Evolutionary conservation across 1,140 invertebrate genomes (phyloP), one percentile per base, ranked within the genome.

Genomic region (Dreissena rostriformis): DNA sequence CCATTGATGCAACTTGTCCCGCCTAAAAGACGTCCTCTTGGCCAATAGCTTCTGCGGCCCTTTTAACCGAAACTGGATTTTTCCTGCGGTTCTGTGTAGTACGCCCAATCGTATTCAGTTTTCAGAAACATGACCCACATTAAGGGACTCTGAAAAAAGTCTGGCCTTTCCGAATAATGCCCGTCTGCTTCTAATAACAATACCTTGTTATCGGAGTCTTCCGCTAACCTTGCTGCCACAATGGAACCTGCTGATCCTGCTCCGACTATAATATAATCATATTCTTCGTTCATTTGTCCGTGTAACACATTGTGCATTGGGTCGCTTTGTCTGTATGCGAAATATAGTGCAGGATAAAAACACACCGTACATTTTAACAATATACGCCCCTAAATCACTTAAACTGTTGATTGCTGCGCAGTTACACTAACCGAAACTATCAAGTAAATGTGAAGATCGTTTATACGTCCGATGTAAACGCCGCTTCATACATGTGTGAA

Each of bases 241-340:
- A 99, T 98, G 6, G 97, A 97, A 0, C 98, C 98, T 88, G 98
- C 97, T 0, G 98, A 99, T 14, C 98, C 98, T 0, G 96, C 97
- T 0, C 98, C 98, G n/a, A 99, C 90, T 80, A 93, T 88, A n/a
- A 93, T 76, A 71, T 93, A 92, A 81, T 91, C 90, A 22, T 72
- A 80, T 29, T 61, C 68, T 11, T 80, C 68, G n/a, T n/a, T n/a
- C n/a, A n/a, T n/a, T n/a, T n/a, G n/a, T n/a, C n/a, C n/a, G n/a
- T n/a, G n/a, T n/a, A n/a, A n/a, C n/a, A n/a, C n/a, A n/a, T n/a
- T n/a, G n/a, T n/a, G n/a, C n/a, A n/a, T n/a, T n/a, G n/a, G n/a
- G n/a, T n/a, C n/a, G n/a, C n/a, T n/a, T n/a, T n/a, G n/a, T n/a
- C n/a, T n/a, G n/a, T n/a, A n/a, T n/a, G 22, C 6, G 5, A 12